phyloP scores from a whole-genome alignment of 1,140 invertebrate species.

The Linepithema humile region DNA sequence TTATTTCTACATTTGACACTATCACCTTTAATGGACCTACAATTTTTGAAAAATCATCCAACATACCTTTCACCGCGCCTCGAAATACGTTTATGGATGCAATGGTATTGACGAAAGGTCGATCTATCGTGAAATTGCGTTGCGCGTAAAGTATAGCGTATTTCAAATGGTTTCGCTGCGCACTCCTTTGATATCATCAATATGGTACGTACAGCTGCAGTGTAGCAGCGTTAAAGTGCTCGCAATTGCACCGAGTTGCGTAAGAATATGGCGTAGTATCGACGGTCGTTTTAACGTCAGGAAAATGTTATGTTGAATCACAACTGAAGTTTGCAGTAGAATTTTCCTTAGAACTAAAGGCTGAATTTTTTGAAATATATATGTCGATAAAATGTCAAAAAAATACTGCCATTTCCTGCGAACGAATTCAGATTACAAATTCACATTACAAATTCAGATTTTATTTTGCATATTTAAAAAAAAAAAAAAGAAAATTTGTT shows the following conservation, averaged over 20 bases:
- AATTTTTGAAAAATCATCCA: slow-evolving; percentile 32
- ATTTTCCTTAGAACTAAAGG: not conserved
- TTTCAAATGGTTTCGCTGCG: slow-evolving; percentile 31
- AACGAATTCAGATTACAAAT: not conserved
- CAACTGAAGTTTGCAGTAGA: not conserved
- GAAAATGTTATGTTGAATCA: not conserved
- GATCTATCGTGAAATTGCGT: slow-evolving; percentile 25
- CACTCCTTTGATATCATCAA: slow-evolving; percentile 3
- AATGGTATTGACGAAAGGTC: not conserved
- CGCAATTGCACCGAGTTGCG: slow-evolving; percentile 7
- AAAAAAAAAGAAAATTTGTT: not conserved
- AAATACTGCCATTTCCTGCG: not conserved
- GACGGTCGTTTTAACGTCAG: not conserved
- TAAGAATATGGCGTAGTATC: not conserved
- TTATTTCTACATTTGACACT: not conserved
- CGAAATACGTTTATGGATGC: slow-evolving; percentile 16
- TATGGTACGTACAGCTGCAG: not conserved
- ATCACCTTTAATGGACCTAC: not conserved
- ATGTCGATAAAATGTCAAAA: not conserved
- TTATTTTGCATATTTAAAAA: not conserved
- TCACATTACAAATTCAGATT: not conserved
- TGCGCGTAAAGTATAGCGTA: not conserved
- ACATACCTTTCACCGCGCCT: not conserved
- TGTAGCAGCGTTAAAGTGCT: not conserved
- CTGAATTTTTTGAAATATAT: not conserved